Conservation (phyloP, 2,797 vertebrate species). For the Simalia tracyae region DNA sequence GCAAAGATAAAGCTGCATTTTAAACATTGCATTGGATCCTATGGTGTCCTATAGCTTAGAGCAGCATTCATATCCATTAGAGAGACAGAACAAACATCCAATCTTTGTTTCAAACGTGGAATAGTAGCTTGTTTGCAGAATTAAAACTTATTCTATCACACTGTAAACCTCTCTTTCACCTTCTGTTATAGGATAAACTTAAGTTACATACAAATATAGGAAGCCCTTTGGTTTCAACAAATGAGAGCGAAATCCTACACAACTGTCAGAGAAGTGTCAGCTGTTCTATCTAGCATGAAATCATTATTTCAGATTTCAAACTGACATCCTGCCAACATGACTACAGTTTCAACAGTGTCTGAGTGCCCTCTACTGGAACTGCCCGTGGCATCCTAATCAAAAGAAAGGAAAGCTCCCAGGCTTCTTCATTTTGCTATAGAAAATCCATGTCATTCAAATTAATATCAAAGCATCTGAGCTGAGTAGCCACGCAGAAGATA, state of each 20-base stretch:
- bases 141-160: neutral
- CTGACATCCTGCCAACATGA: neutral
- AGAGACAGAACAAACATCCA: neutral
- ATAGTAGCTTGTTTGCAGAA: neutral
- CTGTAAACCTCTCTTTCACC: neutral
- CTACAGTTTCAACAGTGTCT: neutral
- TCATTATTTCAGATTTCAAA: neutral
- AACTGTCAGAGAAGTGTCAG: neutral
- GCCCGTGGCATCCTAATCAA: neutral
- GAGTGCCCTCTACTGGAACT: conserved; percentile 64
- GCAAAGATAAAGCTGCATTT: neutral
- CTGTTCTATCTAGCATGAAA: neutral
- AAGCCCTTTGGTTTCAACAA: neutral
- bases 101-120: fast-evolving
- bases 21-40: conserved; percentile 8
- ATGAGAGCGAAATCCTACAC: neutral
- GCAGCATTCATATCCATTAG: neutral
- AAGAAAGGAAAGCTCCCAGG: neutral
- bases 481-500: neutral
- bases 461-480: neutral
- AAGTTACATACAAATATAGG: neutral
- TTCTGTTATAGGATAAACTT: neutral
- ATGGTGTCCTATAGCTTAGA: conserved; percentile 30
- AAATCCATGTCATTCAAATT: neutral
- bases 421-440: neutral